A percentile compares a stretch with the other conserved stretches of the same genome.
These are phyloP conservation scores for Drosophila neonasuta DNA, from an alignment of 2,888 invertebrate genomes.

Conservation along the genomic window DNA sequence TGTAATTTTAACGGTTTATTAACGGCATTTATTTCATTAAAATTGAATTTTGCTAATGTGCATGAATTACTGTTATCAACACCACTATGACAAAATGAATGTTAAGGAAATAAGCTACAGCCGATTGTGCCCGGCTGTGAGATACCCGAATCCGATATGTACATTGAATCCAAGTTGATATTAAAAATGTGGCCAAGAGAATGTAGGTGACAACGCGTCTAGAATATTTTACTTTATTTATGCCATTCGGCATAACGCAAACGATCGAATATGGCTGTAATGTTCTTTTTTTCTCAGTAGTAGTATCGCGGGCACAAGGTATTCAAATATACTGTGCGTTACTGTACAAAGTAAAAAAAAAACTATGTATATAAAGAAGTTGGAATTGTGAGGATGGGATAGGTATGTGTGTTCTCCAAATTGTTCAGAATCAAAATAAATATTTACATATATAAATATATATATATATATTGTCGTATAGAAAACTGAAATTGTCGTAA, in stretches of 20 bases:
- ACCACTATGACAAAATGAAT: conserved; percentile 7
- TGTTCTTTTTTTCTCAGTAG: background rate
- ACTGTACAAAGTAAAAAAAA: background rate
- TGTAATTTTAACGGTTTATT: background rate
- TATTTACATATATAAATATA: background rate
- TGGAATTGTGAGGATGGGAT: background rate
- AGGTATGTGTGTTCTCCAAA: conserved; percentile 6
- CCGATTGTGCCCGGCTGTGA: background rate
- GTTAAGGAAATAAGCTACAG: background rate
- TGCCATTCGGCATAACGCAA: background rate
- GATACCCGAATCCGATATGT: background rate
- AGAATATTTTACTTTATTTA: too few relatives aligned
- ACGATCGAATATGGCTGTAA: background rate
- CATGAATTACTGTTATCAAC: conserved; percentile 6
- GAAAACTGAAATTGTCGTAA: too few relatives aligned
- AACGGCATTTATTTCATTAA: background rate
- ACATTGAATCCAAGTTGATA: background rate
- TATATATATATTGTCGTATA: too few relatives aligned
- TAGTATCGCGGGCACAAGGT: background rate
- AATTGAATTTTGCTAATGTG: background rate
- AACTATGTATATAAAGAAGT: background rate
- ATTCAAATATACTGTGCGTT: conserved; percentile 7
- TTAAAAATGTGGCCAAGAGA: too few relatives aligned
- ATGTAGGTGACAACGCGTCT: too few relatives aligned
- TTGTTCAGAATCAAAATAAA: conserved; percentile 8